Evolutionary conservation across 2,888 invertebrate genomes (phyloP), one percentile per base, ranked within the genome.

Genomic region (Lasioglossum vierecki): DNA sequence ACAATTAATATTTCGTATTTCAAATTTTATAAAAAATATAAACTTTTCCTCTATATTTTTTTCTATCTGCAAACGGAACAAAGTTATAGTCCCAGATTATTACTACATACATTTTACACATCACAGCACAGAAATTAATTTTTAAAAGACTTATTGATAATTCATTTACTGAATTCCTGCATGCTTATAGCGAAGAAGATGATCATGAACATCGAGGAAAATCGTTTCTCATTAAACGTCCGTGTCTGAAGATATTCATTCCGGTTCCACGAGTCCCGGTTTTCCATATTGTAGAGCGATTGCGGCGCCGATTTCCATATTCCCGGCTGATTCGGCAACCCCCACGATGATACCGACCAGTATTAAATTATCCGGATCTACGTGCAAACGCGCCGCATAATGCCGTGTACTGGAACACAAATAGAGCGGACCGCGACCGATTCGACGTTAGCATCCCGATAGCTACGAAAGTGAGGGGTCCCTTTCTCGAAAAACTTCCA

Each of bases 361-460:
- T 82, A 88, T 90, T 89, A 89, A 89, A 88, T 89, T 86, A 89
- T 90, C 83, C 78, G 79, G 77, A 71, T 80, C 78, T 86, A 78
- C 79, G 83, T 85, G 85, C 79, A 85, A 88, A 85, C 88, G 82
- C 82, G 85, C 13, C 68, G 79, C 72, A 86, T 90, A 86, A 88
- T 89, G 71, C 72, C 84, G 82, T 84, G 83, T 83, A 84, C 63
- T 74, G 82, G 80, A 88, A 86, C 87, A 84, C 86, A 88, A 90
- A 90, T 89, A 87, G 90, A 90, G 82, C 90, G 88, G 74, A 75
- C 53, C 84, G 68, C 76, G 70, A 35, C 39, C 77, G 78, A 82
- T 75, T 76, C 78, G 70, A 73, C 79, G 78, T 80, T 75, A 60
- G n/a, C n/a, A 57, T 83, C 77, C 35, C 30, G 66, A 35, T 39